Percentiles rank a stretch among this genome's conserved stretches.
These are phyloP conservation scores for Etheostoma cragini DNA, from an alignment of 2,113 vertebrate species.

Conservation along the genomic window DNA sequence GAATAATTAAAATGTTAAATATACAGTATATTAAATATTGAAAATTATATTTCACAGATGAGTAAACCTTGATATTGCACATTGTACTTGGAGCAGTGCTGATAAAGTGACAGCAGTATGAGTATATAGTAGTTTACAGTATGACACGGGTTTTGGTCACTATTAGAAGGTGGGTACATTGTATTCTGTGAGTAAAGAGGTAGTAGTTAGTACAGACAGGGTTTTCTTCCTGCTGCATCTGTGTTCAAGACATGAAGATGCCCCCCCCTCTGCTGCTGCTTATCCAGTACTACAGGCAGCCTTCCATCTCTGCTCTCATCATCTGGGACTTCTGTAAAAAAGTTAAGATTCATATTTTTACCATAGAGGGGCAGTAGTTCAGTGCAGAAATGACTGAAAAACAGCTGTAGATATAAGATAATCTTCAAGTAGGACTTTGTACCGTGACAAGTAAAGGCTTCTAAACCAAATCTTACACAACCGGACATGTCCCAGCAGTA, in stretches of 20 bases:
- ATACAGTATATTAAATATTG: neutral
- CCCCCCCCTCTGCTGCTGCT: slow-evolving; percentile 39
- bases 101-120: too few relatives aligned
- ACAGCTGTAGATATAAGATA: neutral
- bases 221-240: neutral
- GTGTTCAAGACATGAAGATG: neutral
- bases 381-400: neutral
- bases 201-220: too few relatives aligned
- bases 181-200: neutral
- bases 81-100: too few relatives aligned
- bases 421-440: neutral
- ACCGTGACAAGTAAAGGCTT: too few relatives aligned
- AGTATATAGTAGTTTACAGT: too few relatives aligned
- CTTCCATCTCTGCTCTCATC: fast-evolving
- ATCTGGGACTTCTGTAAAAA: neutral
- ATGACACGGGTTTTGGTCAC: neutral
- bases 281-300: slow-evolving; percentile 10
- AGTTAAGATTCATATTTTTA: slow-evolving; percentile 8
- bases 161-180: neutral
- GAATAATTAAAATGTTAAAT: neutral
- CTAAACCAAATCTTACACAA: too few relatives aligned
- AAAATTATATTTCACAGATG: too few relatives aligned
- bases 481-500: too few relatives aligned
- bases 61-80: too few relatives aligned
- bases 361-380: slow-evolving; percentile 24